Base-by-base conservation (phyloP, 92 coral and sea anemone species). In the Heliopora coerulea region DNA sequence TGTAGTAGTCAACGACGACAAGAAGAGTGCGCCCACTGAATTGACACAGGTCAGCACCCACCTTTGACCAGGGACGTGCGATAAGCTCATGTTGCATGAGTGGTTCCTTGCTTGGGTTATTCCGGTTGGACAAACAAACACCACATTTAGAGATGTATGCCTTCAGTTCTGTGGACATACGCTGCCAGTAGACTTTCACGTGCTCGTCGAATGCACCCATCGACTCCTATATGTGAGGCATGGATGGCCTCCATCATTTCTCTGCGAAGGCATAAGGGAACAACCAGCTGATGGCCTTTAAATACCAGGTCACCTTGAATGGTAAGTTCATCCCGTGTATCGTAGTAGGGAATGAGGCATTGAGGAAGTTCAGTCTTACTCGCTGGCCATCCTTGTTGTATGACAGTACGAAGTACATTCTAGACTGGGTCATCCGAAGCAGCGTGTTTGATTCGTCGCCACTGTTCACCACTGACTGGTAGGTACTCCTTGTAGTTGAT, bases 381-480 rank as follows among this genome's bases (percentile, higher is more conserved):
- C 37, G 27, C 42, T 27, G 46, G 68, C 68, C 68, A 62, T 42
- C 68, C 68, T n/a, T 62, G 18, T 2, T 24, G 3, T 27, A 62
- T 62, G 11, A 44, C 11, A 10, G 68, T 62, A 40, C 18, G 27
- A 40, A 62, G 37, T 11, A 9, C 3, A 18, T 62, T 40, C 32
- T 27, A 62, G 32, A 44, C 11, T 1, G 18, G 27, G 31, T 62
- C 68, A 27, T 19, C 3, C n/a, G 68, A 12, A 27, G 68, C 31
- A 10, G 27, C 68, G 27, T 44, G 67, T 70, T 31, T 37, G 42
- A 79, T 57, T 56, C 56, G 49, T 12, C 62, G 56, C 3, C 56
- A 49, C 49, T 49, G 70, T 50, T 79, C 68, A 44, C 68, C 67
- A 31, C 76, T 60, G 29, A 68, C 56, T 28, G 78, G 83, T 9